Evolutionary conservation across 2,797 vertebrate genomes (phyloP).

Genomic region (Graptemys geographica): DNA sequence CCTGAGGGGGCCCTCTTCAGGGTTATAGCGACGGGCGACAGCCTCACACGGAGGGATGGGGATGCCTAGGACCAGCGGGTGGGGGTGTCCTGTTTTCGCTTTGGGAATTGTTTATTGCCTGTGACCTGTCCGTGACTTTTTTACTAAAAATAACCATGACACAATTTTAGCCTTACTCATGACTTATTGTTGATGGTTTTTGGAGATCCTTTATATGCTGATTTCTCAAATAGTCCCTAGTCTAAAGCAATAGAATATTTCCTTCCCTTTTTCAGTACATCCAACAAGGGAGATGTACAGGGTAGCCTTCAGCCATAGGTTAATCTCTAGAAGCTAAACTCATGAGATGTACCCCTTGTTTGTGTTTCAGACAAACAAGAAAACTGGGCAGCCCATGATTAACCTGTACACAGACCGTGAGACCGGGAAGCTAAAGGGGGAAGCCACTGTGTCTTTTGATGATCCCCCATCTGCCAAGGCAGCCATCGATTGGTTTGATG

Average conservation of each 20-base stretch:
- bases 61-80: too few species aligned
- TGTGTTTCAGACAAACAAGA: slow-evolving; percentile 88
- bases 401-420: slow-evolving; percentile 94
- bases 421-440: slow-evolving; percentile 92
- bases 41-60: too few species aligned
- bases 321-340: background rate
- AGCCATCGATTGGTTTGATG: slow-evolving; percentile 94
- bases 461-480: slow-evolving; percentile 94
- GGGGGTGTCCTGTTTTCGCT: too few species aligned
- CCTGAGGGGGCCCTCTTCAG: too few species aligned
- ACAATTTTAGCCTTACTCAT: too few species aligned
- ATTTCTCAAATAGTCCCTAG: background rate
- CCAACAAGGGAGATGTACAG: too few species aligned
- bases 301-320: background rate
- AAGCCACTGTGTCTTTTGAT: slow-evolving; percentile 93
- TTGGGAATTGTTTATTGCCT: too few species aligned
- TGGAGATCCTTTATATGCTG: background rate
- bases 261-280: background rate
- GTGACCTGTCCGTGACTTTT: too few species aligned
- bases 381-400: slow-evolving; percentile 93
- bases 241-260: background rate
- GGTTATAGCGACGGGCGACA: too few species aligned
- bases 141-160: too few species aligned
- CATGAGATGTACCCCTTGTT: background rate
- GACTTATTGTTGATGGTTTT: background rate